phyloP scores from a whole-genome alignment of 2,888 invertebrate genomes.

The Corbicula japonica region DNA sequence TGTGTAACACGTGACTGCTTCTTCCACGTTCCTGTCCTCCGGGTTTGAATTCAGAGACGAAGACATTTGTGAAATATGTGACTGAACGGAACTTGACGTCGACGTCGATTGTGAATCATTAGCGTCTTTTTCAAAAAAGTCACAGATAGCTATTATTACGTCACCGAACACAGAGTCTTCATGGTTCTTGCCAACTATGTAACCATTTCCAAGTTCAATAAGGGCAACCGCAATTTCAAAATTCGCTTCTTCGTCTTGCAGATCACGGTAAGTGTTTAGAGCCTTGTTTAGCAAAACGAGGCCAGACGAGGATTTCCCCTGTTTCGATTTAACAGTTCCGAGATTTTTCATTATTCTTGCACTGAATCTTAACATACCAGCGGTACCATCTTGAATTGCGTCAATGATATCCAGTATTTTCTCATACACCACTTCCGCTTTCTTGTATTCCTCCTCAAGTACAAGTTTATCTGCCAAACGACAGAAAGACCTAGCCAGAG shows the following conservation, averaged over 20 bases:
- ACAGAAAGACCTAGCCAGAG: slow-evolving; percentile 78
- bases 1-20: slow-evolving; percentile 83
- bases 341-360: slow-evolving; percentile 82
- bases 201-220: slow-evolving; percentile 84
- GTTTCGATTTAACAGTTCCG: slow-evolving; percentile 81
- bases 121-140: slow-evolving; percentile 82
- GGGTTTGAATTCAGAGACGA: slow-evolving; percentile 68
- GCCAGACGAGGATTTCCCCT: slow-evolving; percentile 82
- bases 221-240: slow-evolving; percentile 81
- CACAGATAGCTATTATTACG: slow-evolving; percentile 81
- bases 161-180: slow-evolving; percentile 82
- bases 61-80: slow-evolving; percentile 68
- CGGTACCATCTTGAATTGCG: slow-evolving; percentile 81
- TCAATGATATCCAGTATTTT: slow-evolving; percentile 81
- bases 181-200: slow-evolving; percentile 80
- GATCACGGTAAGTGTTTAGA: slow-evolving; percentile 78
- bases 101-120: slow-evolving; percentile 76
- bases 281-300: slow-evolving; percentile 82
- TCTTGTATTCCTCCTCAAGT: slow-evolving; percentile 76
- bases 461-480: slow-evolving; percentile 78
- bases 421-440: slow-evolving; percentile 80
- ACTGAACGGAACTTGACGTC: slow-evolving; percentile 64
- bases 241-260: slow-evolving; percentile 79
- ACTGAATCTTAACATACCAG: slow-evolving; percentile 78
- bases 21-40: slow-evolving; percentile 79